phyloP scores from a whole-genome alignment of 2,888 invertebrate genomes.

The Eupithecia centaureata region DNA sequence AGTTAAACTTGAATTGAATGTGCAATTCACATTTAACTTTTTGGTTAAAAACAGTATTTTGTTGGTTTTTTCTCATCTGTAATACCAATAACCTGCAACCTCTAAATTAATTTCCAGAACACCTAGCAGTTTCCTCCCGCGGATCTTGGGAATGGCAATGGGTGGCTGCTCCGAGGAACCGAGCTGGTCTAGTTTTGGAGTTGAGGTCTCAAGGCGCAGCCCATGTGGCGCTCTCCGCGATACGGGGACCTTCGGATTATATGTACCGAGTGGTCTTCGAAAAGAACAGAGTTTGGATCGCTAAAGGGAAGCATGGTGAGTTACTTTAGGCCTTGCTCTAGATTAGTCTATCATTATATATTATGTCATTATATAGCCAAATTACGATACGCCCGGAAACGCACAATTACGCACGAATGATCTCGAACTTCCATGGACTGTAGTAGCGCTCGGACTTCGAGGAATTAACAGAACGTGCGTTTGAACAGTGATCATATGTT shows the following conservation, averaged over 20 bases:
- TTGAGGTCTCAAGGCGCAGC: constrained; percentile 83
- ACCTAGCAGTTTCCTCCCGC: constrained; percentile 85
- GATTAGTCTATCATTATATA: too few species aligned
- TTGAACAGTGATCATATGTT: too few species aligned
- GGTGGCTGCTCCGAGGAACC: constrained; percentile 86
- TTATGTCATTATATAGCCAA: too few species aligned
- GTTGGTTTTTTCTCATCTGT: neutral
- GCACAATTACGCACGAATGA: too few species aligned
- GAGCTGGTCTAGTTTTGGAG: constrained; percentile 86
- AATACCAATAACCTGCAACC: neutral
- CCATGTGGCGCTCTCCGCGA: constrained; percentile 84
- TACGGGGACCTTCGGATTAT: constrained; percentile 81
- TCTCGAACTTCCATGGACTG: too few species aligned
- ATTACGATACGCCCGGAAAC: too few species aligned
- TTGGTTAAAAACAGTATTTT: neutral
- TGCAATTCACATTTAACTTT: too few species aligned
- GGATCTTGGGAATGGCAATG: constrained; percentile 87
- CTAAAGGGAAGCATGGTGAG: constrained; percentile 86
- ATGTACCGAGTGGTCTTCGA: constrained; percentile 87
- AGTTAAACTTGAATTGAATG: too few species aligned
- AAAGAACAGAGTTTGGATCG: constrained; percentile 85
- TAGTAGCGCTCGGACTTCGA: too few species aligned
- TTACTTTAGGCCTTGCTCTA: too few species aligned
- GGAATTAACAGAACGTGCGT: too few species aligned
- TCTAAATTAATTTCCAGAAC: constrained; percentile 74